Conservation (phyloP, 1,140 invertebrate genomes). For the Riptortus pedestris region DNA sequence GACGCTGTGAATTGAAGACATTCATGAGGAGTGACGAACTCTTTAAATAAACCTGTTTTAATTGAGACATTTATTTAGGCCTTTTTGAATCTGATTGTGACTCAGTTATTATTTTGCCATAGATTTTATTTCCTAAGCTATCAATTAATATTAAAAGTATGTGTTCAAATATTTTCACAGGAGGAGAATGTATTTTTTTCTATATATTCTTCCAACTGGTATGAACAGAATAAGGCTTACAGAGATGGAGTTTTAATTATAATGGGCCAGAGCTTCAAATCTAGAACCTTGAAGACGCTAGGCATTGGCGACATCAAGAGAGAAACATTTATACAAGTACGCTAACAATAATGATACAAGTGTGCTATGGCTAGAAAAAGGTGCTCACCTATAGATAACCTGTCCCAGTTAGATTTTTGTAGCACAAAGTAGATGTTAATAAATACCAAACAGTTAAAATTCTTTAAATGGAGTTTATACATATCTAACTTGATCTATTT, state of each 20-base stretch:
- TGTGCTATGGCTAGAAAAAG: not conserved
- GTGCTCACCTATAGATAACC: not conserved
- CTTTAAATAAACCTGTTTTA: not conserved
- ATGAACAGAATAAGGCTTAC: not conserved
- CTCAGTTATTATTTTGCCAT: not conserved
- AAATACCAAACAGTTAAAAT: not conserved
- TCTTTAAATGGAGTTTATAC: not conserved
- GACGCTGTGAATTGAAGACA: no score
- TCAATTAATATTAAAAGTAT: not conserved
- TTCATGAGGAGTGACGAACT: no score
- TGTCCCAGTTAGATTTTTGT: not conserved
- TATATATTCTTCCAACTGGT: not conserved
- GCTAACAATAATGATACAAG: not conserved
- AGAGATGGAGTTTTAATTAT: not conserved
- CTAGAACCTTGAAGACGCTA: not conserved
- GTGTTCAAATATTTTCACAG: not conserved
- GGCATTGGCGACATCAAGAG: conserved; percentile 1
- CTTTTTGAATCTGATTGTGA: not conserved
- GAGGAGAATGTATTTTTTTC: not conserved
- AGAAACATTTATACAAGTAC: not conserved
- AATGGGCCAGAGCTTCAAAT: not conserved
- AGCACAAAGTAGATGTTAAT: not conserved
- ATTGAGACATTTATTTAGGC: not conserved
- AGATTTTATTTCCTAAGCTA: not conserved
- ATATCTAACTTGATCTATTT: not conserved